Evolutionary conservation across 2,888 invertebrate species (phyloP), one percentile per base, ranked within the genome.

Genomic region (Agrochola lychnidis): DNA sequence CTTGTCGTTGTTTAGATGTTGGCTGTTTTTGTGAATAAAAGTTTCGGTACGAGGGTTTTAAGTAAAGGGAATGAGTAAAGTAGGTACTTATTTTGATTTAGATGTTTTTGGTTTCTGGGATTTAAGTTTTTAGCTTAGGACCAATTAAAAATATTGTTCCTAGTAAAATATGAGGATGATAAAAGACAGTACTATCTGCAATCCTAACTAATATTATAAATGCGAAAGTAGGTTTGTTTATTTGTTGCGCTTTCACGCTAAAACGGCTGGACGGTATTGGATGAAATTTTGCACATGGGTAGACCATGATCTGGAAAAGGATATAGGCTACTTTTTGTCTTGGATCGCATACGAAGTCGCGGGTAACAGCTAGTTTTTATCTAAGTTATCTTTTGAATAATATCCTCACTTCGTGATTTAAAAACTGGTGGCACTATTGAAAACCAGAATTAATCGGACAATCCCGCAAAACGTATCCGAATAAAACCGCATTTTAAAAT

Each of bases 1-100:
- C 12, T 53, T 30, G 36, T 4, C 40, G 36, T 48, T 83, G 79
- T 83, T 83, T 59, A 16, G 4, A 53, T 14, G 68, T 57, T 45
- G 45, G 5, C 16, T 7, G 57, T 59, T 78, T 79, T 53, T 59
- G 79, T 40, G n/a, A 4, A 19, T 16, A 19, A 64, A 69, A 56
- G 30, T 76, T 75, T 9, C 7, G 19, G 30, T 40, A n/a, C 45
- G 30, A 16, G 57, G 7, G 51, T 53, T 78, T 56, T 36, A 9
- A 69, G 61, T 59, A 48, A 42, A 59, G 4, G 40, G 19, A 40
- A 40, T 30, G 19, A 40, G 12, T 19, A 19, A 30, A 14, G 14
- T 7, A 16, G 14, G 57, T 25, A n/a, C n/a, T n/a, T 48, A 16
- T 48, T 56, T 67, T n/a, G 22, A 42, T 30, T 25, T 19, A 12